phyloP scores from a whole-genome alignment of 1,140 invertebrate species.

The Drosophila pruinosa region DNA sequence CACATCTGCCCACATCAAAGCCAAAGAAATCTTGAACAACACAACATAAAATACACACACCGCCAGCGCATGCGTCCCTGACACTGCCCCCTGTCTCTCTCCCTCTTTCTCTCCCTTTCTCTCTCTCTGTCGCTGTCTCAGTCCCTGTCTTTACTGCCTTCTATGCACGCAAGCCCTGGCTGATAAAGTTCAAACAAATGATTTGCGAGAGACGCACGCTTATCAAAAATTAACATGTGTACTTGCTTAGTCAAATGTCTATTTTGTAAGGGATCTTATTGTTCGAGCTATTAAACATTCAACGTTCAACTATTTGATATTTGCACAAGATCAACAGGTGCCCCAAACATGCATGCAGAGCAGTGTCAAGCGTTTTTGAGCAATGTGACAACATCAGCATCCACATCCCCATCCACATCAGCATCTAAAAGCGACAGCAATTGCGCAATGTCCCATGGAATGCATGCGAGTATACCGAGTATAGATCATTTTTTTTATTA shows the following conservation, averaged over 20 bases:
- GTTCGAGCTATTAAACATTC: no score
- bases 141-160: background rate
- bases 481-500: slow-evolving; percentile 12
- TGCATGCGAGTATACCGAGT: background rate
- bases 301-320: slow-evolving; percentile 59
- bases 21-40: slow-evolving; percentile 47
- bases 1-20: slow-evolving; percentile 44
- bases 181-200: slow-evolving; percentile 68
- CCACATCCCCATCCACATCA: slow-evolving; percentile 15
- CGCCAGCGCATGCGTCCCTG: background rate
- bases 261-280: slow-evolving; percentile 62
- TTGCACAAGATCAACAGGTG: slow-evolving; percentile 75
- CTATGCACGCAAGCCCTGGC: slow-evolving; percentile 48
- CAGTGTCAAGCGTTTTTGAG: slow-evolving; percentile 15
- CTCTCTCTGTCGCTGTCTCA: no score
- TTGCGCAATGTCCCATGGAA: slow-evolving; percentile 21
- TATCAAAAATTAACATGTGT: slow-evolving; percentile 54
- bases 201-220: slow-evolving; percentile 33
- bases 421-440: slow-evolving; percentile 34
- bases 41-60: slow-evolving; percentile 19
- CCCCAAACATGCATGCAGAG: slow-evolving; percentile 25
- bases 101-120: background rate
- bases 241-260: slow-evolving; percentile 28
- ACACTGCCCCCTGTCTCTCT: background rate
- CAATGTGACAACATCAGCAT: slow-evolving; percentile 36